Evolutionary conservation across 1,140 invertebrate genomes (phyloP).

Genomic region (Drosophila gunungcola): DNA sequence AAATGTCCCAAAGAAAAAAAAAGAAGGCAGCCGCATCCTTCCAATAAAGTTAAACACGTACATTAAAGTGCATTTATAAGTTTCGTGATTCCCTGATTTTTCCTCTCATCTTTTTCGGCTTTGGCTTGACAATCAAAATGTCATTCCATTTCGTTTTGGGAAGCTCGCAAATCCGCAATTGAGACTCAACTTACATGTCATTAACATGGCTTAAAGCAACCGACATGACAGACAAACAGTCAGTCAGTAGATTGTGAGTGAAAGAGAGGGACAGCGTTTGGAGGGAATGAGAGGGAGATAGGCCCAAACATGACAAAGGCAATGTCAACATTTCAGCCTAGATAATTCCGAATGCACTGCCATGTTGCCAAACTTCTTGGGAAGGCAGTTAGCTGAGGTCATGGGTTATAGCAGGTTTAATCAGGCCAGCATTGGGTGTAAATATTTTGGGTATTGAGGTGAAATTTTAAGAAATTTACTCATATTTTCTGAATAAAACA

Average conservation of each 20-base stretch:
- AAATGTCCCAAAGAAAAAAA: constrained; percentile 13
- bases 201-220: constrained; percentile 67
- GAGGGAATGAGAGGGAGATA: not conserved
- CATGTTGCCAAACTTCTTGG: constrained; percentile 42
- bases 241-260: constrained; percentile 14
- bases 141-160: constrained; percentile 61
- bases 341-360: constrained; percentile 14
- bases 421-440: not conserved
- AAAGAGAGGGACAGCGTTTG: constrained; percentile 8
- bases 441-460: constrained; percentile 1
- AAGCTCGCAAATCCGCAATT: constrained; percentile 76
- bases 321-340: constrained; percentile 65
- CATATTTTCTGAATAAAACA: not conserved
- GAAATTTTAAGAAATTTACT: not conserved
- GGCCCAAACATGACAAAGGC: constrained; percentile 38
- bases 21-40: constrained; percentile 55
- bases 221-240: constrained; percentile 38
- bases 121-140: constrained; percentile 68
- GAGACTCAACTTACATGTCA: constrained; percentile 80
- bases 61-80: constrained; percentile 54
- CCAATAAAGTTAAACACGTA: constrained; percentile 41
- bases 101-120: constrained; percentile 32
- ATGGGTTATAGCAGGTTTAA: not conserved
- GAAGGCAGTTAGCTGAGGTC: constrained; percentile 1
- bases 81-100: constrained; percentile 25